Conservation (phyloP, 2,888 invertebrate genomes). For the Dusona sp. region DNA sequence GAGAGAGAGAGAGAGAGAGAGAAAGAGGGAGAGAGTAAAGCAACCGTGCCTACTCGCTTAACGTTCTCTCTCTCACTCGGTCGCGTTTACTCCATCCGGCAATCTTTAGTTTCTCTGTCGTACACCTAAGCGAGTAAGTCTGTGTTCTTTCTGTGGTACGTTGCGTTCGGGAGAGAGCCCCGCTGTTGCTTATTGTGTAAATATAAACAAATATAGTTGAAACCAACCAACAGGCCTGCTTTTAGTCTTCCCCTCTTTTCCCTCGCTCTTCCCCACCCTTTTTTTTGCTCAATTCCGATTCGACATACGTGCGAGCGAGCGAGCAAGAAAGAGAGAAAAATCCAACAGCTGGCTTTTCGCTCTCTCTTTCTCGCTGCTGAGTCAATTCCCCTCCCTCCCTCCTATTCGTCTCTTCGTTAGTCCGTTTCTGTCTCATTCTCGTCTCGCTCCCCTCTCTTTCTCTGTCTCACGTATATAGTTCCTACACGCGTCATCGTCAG, state of each 20-base stretch:
- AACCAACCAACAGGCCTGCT: conserved; percentile 85
- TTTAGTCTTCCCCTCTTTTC: conserved; percentile 77
- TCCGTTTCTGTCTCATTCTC: conserved; percentile 50
- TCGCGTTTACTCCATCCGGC: conserved; percentile 16
- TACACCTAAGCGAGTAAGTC: neutral
- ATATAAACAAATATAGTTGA: conserved; percentile 85
- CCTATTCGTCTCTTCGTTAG: conserved; percentile 51
- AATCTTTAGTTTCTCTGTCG: conserved; percentile 16
- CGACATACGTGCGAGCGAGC: conserved; percentile 64
- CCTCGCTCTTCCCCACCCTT: conserved; percentile 46
- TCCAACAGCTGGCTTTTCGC: conserved; percentile 64
- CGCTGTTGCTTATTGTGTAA: conserved; percentile 85
- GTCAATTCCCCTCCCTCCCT: conserved; percentile 58
- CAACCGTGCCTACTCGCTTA: conserved; percentile 52
- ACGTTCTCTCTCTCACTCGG: conserved; percentile 6
- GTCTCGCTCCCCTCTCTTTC: conserved; percentile 52
- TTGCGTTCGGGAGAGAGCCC: conserved; percentile 75
- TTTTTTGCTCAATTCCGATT: conserved; percentile 52
- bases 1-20: conserved; percentile 56
- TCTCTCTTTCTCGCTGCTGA: conserved; percentile 64
- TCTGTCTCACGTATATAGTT: conserved; percentile 62
- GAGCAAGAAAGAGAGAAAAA: conserved; percentile 38
- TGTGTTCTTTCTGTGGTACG: conserved; percentile 37
- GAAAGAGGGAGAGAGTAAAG: conserved; percentile 52
- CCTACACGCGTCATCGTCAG: conserved; percentile 67